These are phyloP conservation scores for Hydropotes inermis DNA, from an alignment of 2,113 vertebrate genomes.

Conservation along the genomic window DNA sequence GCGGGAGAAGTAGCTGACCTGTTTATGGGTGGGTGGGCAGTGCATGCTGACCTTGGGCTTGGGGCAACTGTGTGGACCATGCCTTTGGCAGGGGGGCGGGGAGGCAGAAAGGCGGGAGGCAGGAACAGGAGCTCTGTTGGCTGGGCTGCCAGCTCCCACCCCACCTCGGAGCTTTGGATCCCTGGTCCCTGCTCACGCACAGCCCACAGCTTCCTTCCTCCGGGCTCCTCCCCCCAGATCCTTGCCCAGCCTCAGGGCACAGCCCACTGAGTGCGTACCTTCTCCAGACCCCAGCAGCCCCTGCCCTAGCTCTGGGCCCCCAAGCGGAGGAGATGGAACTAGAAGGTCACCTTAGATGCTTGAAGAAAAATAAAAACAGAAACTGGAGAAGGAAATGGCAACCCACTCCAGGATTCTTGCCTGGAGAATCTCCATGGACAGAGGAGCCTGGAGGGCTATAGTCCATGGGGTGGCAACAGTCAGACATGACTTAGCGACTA, in stretches of 20 bases:
- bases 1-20: conserved; percentile 13
- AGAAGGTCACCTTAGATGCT: not conserved
- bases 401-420: not conserved
- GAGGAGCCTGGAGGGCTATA: not conserved
- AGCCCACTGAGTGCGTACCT: not conserved
- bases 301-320: not conserved
- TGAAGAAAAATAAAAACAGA: not conserved
- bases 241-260: not conserved
- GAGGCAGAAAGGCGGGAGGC: not conserved
- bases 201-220: not conserved
- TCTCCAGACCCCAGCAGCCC: not conserved
- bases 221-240: not conserved
- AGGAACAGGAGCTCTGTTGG: not conserved
- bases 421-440: not conserved
- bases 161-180: not conserved
- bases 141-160: not conserved
- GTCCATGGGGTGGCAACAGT: not conserved
- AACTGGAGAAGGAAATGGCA: not conserved
- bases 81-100: not conserved
- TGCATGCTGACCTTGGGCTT: not conserved
- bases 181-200: not conserved
- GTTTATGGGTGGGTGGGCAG: not conserved
- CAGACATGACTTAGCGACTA: not conserved
- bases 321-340: not conserved
- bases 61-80: conserved; percentile 22